These are phyloP conservation scores for Pteria penguin DNA, from an alignment of 2,888 invertebrate species.

Conservation along the genomic window DNA sequence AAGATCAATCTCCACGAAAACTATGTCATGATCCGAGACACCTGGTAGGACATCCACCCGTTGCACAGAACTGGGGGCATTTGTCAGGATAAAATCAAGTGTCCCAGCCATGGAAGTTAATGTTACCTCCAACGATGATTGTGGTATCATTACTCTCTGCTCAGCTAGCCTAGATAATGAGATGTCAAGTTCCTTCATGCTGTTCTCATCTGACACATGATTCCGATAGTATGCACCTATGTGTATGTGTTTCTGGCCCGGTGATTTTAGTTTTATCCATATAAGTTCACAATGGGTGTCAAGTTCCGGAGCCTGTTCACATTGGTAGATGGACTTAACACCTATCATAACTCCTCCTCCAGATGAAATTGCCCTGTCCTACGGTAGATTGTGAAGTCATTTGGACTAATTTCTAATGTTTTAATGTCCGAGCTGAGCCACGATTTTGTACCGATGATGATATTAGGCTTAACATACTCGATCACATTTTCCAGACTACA, in stretches of 20 bases:
- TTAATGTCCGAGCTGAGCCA: too few relatives aligned
- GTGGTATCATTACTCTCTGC: not conserved
- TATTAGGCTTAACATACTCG: too few relatives aligned
- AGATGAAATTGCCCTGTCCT: too few relatives aligned
- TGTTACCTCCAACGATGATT: not conserved
- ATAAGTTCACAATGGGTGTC: not conserved
- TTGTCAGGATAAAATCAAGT: not conserved
- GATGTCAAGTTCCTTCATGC: not conserved
- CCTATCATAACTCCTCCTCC: too few relatives aligned
- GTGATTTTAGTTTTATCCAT: not conserved
- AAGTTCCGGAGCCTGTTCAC: not conserved
- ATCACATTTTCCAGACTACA: too few relatives aligned
- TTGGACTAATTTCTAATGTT: too few relatives aligned
- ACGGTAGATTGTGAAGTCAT: too few relatives aligned
- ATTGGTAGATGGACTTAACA: too few relatives aligned
- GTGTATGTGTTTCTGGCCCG: not conserved
- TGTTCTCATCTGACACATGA: too few relatives aligned
- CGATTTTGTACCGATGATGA: too few relatives aligned
- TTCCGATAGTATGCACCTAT: not conserved
- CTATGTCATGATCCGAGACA: conserved; percentile 27
- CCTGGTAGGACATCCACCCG: not conserved
- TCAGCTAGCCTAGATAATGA: not conserved
- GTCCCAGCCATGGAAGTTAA: not conserved
- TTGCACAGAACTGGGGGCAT: not conserved
- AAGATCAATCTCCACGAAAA: conserved; percentile 11